A percentile compares a stretch with the other conserved stretches of the same genome.
phyloP scores from a whole-genome alignment of 53 echinoderm and acorn worm species.

The Arbacia lixula region DNA sequence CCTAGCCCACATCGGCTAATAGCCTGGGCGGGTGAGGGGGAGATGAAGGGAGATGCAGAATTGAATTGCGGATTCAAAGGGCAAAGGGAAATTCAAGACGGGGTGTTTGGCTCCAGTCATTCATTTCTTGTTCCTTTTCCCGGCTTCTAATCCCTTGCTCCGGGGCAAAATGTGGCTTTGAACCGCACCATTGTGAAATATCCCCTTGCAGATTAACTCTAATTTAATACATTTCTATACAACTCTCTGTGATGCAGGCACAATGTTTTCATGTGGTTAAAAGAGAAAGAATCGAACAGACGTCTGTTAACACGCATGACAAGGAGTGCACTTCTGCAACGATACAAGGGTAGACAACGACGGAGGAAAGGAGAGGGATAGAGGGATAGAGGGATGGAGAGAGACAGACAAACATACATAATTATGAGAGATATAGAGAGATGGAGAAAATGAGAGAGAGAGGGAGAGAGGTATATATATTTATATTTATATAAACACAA shows the following conservation, averaged over 20 bases:
- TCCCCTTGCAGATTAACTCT: conserved; percentile 29
- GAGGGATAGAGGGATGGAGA: neutral
- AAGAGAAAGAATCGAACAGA: conserved; percentile 31
- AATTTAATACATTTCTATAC: conserved; percentile 30
- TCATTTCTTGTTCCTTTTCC: too few species aligned
- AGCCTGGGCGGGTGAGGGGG: too few species aligned
- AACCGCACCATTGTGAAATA: conserved; percentile 27
- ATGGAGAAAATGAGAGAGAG: neutral
- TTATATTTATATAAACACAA: too few species aligned
- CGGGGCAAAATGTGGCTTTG: conserved; percentile 51
- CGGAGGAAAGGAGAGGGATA: conserved; percentile 5
- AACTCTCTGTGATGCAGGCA: conserved; percentile 24
- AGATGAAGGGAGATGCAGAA: neutral
- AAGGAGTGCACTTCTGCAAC: neutral
- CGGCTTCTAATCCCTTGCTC: too few species aligned
- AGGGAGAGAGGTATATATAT: neutral
- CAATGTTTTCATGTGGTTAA: conserved; percentile 38
- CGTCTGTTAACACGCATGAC: neutral
- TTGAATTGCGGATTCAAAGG: conserved; percentile 6
- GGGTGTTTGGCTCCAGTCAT: conserved; percentile 20
- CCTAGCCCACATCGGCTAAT: too few species aligned
- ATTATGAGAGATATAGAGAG: neutral
- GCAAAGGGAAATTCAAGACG: conserved; percentile 46
- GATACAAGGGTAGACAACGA: neutral
- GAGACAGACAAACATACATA: neutral